Base-by-base conservation (phyloP, 1,140 invertebrate species). In the Calliphora vicina region DNA sequence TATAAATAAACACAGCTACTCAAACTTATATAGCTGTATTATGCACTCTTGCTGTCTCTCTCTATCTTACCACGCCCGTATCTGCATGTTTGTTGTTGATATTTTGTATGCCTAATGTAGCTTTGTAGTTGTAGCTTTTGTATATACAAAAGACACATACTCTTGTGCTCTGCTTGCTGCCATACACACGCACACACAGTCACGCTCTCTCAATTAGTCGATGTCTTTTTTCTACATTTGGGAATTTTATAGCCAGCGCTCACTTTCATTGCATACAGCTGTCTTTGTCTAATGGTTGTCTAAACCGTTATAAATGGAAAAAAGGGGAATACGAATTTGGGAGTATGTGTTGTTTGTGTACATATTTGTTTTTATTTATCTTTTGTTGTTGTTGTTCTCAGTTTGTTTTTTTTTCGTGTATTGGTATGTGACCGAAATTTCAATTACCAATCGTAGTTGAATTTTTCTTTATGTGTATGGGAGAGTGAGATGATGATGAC, bases 371-470 rank as follows among this genome's bases (percentile, higher is more conserved):
- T 45, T 20, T 26, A 35, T 27, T 20, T 13, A 78, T 84, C 74
- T 82, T 78, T 73, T 84, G 26, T 81, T 78, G 73, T 83, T 50
- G 57, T 82, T 80, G 43, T 72, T 84, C 72, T 81, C 57, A 85
- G 82, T 82, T 61, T 85, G 80, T 45, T 82, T 82, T 82, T 85
- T 86, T 88, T 88, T 88, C 88, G 87, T 88, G 88, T 87, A 87
- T 89, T 89, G 87, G 88, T 89, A 89, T 89, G 88, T 89, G 88
- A 89, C 88, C 82, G 84, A 88, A 88, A 88, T 88, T 84, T 86
- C 86, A 87, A 80, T 84, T 82, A 82, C 83, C 87, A 87, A 86
- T 84, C 81, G 85, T 84, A 86, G 26, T 78, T 82, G 67, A 83
- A 83, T 78, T 35, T 76, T 76, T 35, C 29, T 35, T 76, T 76